Base-by-base conservation (phyloP, 2,888 invertebrate genomes). In the Galeopsomyia nigrocyanea region DNA sequence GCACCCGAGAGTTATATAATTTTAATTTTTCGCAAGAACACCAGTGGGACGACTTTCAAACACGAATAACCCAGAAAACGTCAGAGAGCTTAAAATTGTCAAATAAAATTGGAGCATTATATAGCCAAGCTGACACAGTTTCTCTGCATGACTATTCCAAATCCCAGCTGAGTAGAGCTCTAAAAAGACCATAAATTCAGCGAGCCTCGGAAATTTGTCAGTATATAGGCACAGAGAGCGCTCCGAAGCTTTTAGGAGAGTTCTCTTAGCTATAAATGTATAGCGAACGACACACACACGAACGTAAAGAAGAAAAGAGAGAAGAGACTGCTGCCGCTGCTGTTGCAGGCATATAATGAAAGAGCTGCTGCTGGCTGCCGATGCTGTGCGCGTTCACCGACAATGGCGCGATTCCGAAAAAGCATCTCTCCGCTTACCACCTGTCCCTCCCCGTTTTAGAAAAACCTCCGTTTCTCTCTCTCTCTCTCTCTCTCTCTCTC, bases 181-280 rank as follows among this genome's bases (percentile, higher is more conserved):
- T 55, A 73, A 72, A 75, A 61, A 67, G 77, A 76, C 76, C 75
- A 82, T 84, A 83, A 84, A 84, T 84, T 79, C 76, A 69, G 78
- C 76, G 77, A 80, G 64, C 19, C 31, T 69, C 74, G 76, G 77
- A 81, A 84, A 85, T 84, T 84, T 84, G 84, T 84, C 84, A 82
- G 66, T 50, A 60, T 51, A 14, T 31, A 46, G 60, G n/a, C n/a
- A n/a, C n/a, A 26, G 14, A 26, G 26, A 31, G 31, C 19, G 21
- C 50, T 53, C 56, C 61, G 26, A 13, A 66, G 50, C 31, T 57
- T 56, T 31, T 21, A 26, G 31, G 19, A 31, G n/a, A 9, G 19
- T 50, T 21, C 47, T 39, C 39, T 26, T 39, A 10, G 39, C 39
- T 39, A 10, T 21, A 61, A n/a, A n/a, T n/a, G n/a, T 47, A 61